Base-by-base conservation (phyloP, 1,140 invertebrate species). In the Thalassaphorura encarpata region DNA sequence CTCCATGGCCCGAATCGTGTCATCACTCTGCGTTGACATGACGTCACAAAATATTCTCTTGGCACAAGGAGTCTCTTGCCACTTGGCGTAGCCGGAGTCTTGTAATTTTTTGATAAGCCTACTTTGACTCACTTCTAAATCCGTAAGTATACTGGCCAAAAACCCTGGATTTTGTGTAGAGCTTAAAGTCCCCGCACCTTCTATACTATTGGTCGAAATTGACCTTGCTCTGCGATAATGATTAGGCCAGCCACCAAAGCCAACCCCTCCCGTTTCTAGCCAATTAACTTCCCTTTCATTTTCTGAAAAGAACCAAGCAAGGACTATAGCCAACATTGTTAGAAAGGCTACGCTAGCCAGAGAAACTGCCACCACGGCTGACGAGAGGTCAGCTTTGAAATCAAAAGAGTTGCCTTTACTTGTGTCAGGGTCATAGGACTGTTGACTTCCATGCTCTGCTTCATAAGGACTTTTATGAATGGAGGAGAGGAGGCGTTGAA, bases 31-130 rank as follows among this genome's bases (percentile, higher is more conserved):
- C 24, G 76, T 70, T 1, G 81, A 69, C 75, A 87, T 80, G 13
- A 82, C 78, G 60, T 84, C 80, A 66, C 84, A 87, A 70, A 87
- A 85, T 56, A 84, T 76, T 56, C 75, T 76, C 67, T 87, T 85
- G 0, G 83, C 82, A 67, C 84, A 87, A 4, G 81, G 79, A 0
- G 82, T 84, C 61, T 82, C 78, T 11, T 76, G 76, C 83, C 83
- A 85, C 61, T 83, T 77, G 0, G 76, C 77, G 64, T 61, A 60
- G n/a, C 62, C 66, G 5, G 49, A 29, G 26, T 63, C 49, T 23
- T 66, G 60, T 54, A 67, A 48, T 40, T 69, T 69, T 0, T 67
- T 67, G 4, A 72, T 66, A 8, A 69, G 63, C 0, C 64, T 66
- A 2, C 67, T 55, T 36, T 73, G 72, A 0, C 74, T 69, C 28